Conservation (phyloP, 2,113 vertebrate species). For the rat (Rattus norvegicus) region GRCr8 NC_086022.1:67243001-67243500, state of each 20-base stretch:
- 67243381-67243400: neutral
- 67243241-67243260: neutral
- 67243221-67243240: neutral
- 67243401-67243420: neutral
- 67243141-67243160: neutral
- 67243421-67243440: neutral
- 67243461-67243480: neutral
- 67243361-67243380: neutral
- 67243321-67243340: neutral
- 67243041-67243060: neutral
- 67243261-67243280: neutral
- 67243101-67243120: neutral
- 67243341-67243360: neutral
- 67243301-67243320: accelerated
- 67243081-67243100: neutral
- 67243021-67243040: neutral
- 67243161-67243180: neutral
- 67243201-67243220: neutral
- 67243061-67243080: neutral
- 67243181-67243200: neutral
- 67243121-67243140: neutral
- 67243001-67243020: neutral
- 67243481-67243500: neutral
- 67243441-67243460: neutral
- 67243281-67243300: neutral